phyloP scores from a whole-genome alignment of 2,113 vertebrate genomes.

The Caranx ignobilis region DNA sequence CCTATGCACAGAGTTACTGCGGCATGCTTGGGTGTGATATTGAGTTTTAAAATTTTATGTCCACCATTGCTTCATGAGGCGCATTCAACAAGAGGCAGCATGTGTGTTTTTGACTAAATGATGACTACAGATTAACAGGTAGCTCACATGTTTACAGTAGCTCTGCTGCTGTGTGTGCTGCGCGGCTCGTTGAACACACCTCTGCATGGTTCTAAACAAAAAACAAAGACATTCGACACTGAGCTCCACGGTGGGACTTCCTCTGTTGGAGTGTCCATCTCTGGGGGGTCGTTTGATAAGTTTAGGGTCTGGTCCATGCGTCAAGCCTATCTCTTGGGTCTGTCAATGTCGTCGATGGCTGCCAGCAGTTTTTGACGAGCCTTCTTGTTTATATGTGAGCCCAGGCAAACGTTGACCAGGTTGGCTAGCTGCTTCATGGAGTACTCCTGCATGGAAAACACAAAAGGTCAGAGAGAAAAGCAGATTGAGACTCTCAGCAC shows the following conservation, averaged over 20 bases:
- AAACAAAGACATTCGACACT: conserved; percentile 48
- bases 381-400: conserved; percentile 99
- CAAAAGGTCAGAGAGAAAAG: not conserved
- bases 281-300: conserved; percentile 36
- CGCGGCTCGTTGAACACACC: conserved; percentile 1
- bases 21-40: conserved; percentile 36
- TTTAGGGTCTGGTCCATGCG: not conserved
- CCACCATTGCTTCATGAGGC: not conserved
- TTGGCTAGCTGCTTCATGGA: conserved; percentile 97
- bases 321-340: conserved; percentile 93
- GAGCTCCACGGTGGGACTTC: conserved; percentile 30
- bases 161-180: conserved; percentile 5
- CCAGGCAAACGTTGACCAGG: conserved; percentile 97
- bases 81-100: conserved; percentile 10
- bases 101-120: conserved; percentile 1
- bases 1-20: conserved; percentile 8
- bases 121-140: not conserved
- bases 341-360: conserved; percentile 95
- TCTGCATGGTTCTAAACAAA: not conserved
- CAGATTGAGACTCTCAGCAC: not conserved
- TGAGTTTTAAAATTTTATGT: conserved; percentile 5
- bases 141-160: conserved; percentile 1
- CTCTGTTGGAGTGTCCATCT: conserved; percentile 34
- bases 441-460: conserved; percentile 88
- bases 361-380: conserved; percentile 96